phyloP scores from a whole-genome alignment of 2,888 invertebrate species.

The Drosophila mettleri region DNA sequence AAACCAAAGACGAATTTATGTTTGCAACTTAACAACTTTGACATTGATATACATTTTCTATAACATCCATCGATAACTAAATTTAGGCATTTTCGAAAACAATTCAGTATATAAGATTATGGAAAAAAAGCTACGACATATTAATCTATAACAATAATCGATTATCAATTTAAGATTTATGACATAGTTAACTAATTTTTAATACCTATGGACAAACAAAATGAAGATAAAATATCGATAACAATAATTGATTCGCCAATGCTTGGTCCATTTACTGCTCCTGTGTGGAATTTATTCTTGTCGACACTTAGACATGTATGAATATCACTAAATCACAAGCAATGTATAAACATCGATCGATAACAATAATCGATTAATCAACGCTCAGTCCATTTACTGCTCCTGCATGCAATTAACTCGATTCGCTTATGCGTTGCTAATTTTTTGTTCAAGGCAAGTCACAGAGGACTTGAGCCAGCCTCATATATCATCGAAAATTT shows the following conservation, averaged over 20 bases:
- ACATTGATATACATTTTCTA: neutral
- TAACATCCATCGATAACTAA: neutral
- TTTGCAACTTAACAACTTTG: neutral
- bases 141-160: neutral
- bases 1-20: neutral
- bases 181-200: neutral
- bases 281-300: neutral
- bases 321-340: too few species aligned
- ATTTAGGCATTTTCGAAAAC: neutral
- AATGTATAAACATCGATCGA: neutral
- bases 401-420: neutral
- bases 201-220: too few species aligned
- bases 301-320: neutral
- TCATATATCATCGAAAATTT: neutral
- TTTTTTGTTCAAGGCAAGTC: neutral
- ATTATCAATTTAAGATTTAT: neutral
- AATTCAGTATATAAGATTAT: too few species aligned
- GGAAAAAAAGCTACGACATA: neutral
- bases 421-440: neutral
- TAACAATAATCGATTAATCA: slow-evolving; percentile 6
- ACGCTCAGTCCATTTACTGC: neutral
- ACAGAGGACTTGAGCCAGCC: neutral
- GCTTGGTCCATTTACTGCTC: neutral
- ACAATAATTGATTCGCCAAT: neutral
- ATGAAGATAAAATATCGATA: neutral